Base-by-base conservation (phyloP, 2,797 vertebrate genomes). In the Enteromius anoplus region DNA sequence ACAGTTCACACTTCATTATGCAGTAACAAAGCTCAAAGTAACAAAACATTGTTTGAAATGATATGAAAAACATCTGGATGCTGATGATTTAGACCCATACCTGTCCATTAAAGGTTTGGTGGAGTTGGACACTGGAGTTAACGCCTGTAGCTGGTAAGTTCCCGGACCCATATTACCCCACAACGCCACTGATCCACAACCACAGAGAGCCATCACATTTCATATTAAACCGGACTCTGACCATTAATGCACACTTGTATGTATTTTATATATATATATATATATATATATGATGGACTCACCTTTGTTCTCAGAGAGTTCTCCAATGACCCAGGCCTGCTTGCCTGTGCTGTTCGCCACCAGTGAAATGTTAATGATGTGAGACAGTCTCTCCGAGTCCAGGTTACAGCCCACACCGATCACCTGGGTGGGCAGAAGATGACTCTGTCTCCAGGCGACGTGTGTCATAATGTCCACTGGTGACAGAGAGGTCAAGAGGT, bases 391-490 rank as follows among this genome's bases (percentile, higher is more conserved):
- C 89, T 95, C 94, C 0, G 97, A 97, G 87, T 98, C 97, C 87
- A 99, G 93, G 88, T 98, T 99, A 88, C 97, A 97, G n/a, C 98
- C 98, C 8, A 93, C 95, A 82, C 98, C 98, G 2, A 99, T 93
- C 87, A 99, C 98, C 75, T 87, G 95, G 3, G 91, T 93, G 34
- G 94, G 92, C 76, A 96, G 95, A 87, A 99, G 93, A 0, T 94
- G 90, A 9, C 98, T 99, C 91, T 98, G 95, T 86, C 96, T 97
- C 98, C 98, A 99, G 0, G 97, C 96, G 5, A 97, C 95, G 0
- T 97, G 98, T 0, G 96, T 93, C 98, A 99, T 98, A 77, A 98
- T 91, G 92, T 99, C 98, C 93, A 98, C 98, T 99, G 89, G 4
- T 71, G 82, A 62, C 3, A 21, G 37, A 81, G 42, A 66, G 42